Base-by-base conservation (phyloP, 2,113 vertebrate species). In the Myrmophylax atrothorax region DNA sequence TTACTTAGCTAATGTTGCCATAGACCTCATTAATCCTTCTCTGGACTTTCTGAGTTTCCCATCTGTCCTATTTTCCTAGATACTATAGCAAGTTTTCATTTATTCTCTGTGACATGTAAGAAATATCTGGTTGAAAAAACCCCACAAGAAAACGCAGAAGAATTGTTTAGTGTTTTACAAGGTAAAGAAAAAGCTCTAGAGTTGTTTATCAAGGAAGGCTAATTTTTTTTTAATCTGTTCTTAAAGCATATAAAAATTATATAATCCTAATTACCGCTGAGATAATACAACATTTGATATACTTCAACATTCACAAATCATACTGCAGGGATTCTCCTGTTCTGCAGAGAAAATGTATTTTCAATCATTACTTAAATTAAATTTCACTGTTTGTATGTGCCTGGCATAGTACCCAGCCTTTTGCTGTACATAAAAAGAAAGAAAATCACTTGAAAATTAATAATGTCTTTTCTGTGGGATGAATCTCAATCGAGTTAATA, bases 311-410 rank as follows among this genome's bases (percentile, higher is more conserved):
- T 66, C 68, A 88, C 75, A 46, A 37, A 38, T 38, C 5, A 31
- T 73, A 6, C 44, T 52, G 35, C 26, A 64, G 37, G 35, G 89
- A 38, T 53, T 86, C 79, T 93, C 20, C 10, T 17, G 22, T 44
- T 96, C 24, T 73, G 6, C 25, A 58, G 60, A 92, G 68, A 86
- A 76, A 97, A 66, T 38, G 17, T 33, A 64, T 64, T 95, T 96
- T 75, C 46, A 68, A 14, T 93, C 46, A 94, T 93, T 97, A 89
- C 49, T 87, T 89, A 92, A 92, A 98, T 96, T 95, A 96, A 95
- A 91, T 93, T 95, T 92, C 53, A 84, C 13, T 84, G 56, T 49
- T 94, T 91, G 9, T 86, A 59, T 40, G 11, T 77, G 33, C 28
- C 25, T 31, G 18, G 64, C 58, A 67, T 64, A 94, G 42, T 70